phyloP scores from a whole-genome alignment of 2,888 invertebrate genomes.

The Tolmerus cingulatus region DNA sequence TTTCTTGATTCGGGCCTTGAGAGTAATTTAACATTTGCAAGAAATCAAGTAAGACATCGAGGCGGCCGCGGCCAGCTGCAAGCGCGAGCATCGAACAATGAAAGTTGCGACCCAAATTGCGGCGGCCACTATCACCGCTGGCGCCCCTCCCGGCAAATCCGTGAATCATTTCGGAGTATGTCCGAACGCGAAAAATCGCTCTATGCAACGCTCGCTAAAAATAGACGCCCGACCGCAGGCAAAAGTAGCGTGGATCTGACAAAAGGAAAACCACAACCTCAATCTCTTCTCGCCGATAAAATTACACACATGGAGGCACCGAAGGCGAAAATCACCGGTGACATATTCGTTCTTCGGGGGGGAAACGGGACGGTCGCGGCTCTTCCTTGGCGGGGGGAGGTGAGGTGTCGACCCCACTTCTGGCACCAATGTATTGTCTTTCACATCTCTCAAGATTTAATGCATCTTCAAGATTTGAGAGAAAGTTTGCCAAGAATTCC shows the following conservation, averaged over 20 bases:
- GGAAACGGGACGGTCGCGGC: neutral
- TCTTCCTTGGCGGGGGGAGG: neutral
- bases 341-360: constrained; percentile 3
- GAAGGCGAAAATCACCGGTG: constrained; percentile 9
- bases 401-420: neutral
- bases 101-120: constrained; percentile 18
- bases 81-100: neutral
- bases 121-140: neutral
- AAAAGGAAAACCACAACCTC: constrained; percentile 15
- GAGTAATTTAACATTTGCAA: neutral
- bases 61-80: neutral
- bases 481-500: constrained; percentile 24
- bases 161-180: constrained; percentile 10
- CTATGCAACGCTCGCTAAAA: constrained; percentile 4
- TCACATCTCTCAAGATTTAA: neutral
- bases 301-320: constrained; percentile 7
- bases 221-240: constrained; percentile 10
- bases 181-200: neutral
- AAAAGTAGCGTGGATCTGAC: constrained; percentile 9
- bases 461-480: neutral
- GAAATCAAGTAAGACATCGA: neutral
- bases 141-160: neutral
- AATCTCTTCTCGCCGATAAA: constrained; percentile 11
- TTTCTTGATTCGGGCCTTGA: neutral
- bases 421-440: neutral